phyloP scores from a whole-genome alignment of 2,797 vertebrate genomes.

The Morus bassanus region DNA sequence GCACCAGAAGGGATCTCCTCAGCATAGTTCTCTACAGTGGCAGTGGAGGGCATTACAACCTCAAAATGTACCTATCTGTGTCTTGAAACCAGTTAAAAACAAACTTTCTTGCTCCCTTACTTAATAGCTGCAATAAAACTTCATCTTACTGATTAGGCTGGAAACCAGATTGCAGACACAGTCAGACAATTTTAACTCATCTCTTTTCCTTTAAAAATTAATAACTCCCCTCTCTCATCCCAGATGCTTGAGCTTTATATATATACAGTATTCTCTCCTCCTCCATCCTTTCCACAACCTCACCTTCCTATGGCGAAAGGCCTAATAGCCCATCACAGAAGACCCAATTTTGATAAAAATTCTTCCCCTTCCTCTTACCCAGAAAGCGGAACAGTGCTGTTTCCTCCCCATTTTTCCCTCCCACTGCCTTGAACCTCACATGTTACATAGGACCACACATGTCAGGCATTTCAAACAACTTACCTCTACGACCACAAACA shows the following conservation, averaged over 20 bases:
- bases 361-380: not conserved
- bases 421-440: not conserved
- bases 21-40: not conserved
- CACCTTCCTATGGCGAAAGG: not conserved
- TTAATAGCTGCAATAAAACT: not conserved
- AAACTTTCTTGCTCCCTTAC: not conserved
- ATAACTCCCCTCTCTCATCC: not conserved
- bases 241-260: not conserved
- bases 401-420: not conserved
- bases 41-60: not conserved
- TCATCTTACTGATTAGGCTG: not conserved
- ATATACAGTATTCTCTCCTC: not conserved
- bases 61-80: not conserved
- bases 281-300: not conserved
- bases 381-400: not conserved
- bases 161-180: not conserved
- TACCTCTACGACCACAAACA: not conserved
- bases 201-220: not conserved
- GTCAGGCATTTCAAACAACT: not conserved
- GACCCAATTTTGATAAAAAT: not conserved
- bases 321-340: not conserved
- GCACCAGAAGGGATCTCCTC: not conserved
- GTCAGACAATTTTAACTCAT: not conserved
- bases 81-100: not conserved
- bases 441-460: accelerated